Conservation (phyloP, 2,888 invertebrate species). For the Coelogynopora nodosa region DNA sequence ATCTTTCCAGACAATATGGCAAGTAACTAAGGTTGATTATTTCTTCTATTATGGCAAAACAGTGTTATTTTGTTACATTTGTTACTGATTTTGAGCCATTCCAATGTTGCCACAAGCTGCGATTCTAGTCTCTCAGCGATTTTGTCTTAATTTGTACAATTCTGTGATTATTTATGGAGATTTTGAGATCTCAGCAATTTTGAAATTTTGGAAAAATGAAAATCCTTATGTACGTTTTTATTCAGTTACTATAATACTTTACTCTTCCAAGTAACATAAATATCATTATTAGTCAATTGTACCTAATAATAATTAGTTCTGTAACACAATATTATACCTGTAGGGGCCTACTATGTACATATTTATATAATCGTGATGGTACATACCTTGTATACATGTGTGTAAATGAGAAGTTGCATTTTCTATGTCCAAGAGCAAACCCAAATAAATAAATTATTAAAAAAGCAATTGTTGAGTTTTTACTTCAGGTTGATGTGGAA, state of each 20-base stretch:
- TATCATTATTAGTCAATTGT: constrained; percentile 10
- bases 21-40: too few species aligned
- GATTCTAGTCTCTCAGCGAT: constrained; percentile 31
- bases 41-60: too few species aligned
- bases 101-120: not conserved
- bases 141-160: not conserved
- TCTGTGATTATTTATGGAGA: not conserved
- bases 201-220: not conserved
- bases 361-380: constrained; percentile 25
- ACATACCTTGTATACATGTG: constrained; percentile 26
- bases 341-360: constrained; percentile 1
- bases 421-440: constrained; percentile 11
- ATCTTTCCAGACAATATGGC: too few species aligned
- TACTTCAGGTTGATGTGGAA: not conserved
- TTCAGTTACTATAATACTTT: constrained; percentile 24
- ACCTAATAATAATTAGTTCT: constrained; percentile 25
- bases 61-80: too few species aligned
- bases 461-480: not conserved
- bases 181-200: constrained; percentile 14
- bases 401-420: not conserved
- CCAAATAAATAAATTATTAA: constrained; percentile 9
- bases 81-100: too few species aligned
- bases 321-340: constrained; percentile 16
- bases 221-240: constrained; percentile 6
- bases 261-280: not conserved